Evolutionary conservation across 2,797 vertebrate species (phyloP).

Genomic region (Capromys pilorides): DNA sequence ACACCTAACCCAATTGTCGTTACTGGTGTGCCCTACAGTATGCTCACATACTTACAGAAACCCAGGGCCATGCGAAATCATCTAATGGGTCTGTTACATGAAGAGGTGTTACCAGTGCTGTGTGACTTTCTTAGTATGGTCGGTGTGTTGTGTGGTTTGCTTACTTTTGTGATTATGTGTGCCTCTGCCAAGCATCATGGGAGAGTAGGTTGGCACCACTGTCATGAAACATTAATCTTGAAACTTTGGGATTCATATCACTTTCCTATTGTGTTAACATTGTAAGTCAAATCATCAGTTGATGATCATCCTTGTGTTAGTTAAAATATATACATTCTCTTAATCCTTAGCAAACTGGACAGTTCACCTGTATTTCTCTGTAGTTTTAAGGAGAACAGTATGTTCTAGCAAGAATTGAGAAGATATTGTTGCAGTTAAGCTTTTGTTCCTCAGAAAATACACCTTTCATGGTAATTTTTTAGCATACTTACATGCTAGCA

Average conservation of each 20-base stretch:
- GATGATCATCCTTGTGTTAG: not conserved
- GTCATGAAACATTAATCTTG: too few species aligned
- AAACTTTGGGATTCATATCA: not conserved
- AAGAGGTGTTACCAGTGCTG: not conserved
- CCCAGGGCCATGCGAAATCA: not conserved
- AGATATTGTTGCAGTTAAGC: not conserved
- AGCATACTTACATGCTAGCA: not conserved
- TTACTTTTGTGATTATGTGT: not conserved
- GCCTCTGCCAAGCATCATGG: not conserved
- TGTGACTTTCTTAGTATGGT: not conserved
- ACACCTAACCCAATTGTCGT: not conserved
- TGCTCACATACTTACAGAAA: not conserved
- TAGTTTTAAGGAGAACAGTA: not conserved
- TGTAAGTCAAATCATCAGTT: not conserved
- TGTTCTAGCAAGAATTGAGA: not conserved
- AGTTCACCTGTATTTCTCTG: too few species aligned
- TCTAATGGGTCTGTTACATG: not conserved
- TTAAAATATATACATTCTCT: too few species aligned
- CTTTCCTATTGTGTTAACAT: not conserved
- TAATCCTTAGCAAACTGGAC: too few species aligned
- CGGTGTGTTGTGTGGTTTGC: not conserved
- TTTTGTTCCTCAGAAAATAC: not conserved
- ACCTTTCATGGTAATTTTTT: not conserved
- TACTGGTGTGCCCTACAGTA: not conserved
- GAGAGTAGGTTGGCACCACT: not conserved